A percentile compares a stretch with the other conserved stretches of the same genome.
Evolutionary conservation across 2,888 invertebrate species (phyloP).

Genomic region (Ceriagrion tenellum): DNA sequence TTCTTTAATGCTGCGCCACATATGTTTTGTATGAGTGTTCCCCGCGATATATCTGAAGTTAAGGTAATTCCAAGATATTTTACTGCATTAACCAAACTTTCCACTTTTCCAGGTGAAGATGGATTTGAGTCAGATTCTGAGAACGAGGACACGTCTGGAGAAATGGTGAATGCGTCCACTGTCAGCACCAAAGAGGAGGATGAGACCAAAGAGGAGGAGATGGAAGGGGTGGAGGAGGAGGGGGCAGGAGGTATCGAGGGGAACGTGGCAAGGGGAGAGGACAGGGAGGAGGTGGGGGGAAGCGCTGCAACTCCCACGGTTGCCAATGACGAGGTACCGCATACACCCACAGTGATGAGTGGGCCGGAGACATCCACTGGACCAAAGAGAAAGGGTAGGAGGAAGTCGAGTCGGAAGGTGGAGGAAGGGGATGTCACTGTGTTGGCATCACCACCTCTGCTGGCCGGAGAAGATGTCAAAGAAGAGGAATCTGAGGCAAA

Average conservation of each 20-base stretch:
- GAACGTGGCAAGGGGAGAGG: neutral
- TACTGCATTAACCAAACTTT: too few species aligned
- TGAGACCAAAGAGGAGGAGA: neutral
- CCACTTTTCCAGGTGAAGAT: constrained; percentile 69
- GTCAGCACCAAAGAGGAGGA: neutral
- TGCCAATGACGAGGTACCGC: neutral
- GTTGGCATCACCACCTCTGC: neutral
- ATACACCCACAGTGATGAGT: neutral
- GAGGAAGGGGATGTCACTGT: neutral
- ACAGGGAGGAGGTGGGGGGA: neutral
- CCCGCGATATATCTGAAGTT: too few species aligned
- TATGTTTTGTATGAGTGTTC: too few species aligned
- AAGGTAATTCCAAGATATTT: too few species aligned
- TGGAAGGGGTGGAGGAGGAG: neutral
- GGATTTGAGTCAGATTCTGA: constrained; percentile 71
- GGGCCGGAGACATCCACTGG: neutral
- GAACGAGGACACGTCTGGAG: constrained; percentile 71
- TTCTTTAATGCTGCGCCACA: too few species aligned
- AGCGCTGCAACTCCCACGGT: neutral
- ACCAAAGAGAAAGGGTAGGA: constrained; percentile 22
- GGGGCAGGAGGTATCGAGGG: neutral
- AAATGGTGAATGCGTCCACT: neutral
- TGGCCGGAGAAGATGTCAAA: neutral
- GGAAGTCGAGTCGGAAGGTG: neutral
- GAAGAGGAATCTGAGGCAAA: neutral